A percentile compares a stretch with the other conserved stretches of the same genome.
These are phyloP conservation scores for Leptinotarsa juncta DNA, from an alignment of 2,888 invertebrate genomes.

Conservation along the genomic window DNA sequence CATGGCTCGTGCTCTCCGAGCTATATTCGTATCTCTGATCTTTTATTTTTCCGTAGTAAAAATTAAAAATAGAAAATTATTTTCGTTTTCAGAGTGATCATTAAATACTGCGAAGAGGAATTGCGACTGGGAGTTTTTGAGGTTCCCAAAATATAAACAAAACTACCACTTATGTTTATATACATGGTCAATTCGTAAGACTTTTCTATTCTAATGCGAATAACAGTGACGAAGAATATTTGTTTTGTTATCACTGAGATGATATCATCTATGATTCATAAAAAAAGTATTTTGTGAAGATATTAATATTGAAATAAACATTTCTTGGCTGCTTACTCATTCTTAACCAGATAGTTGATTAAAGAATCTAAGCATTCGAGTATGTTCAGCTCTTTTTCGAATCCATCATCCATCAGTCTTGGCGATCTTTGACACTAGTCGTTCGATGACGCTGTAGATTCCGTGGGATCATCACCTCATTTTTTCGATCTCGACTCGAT, in stretches of 20 bases:
- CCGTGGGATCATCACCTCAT: slow-evolving; percentile 4
- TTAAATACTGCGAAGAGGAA: not conserved
- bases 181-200: not conserved
- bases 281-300: no score
- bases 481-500: slow-evolving; percentile 15
- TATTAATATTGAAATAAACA: no score
- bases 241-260: no score
- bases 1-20: not conserved
- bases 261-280: no score
- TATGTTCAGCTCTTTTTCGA: not conserved
- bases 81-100: slow-evolving; percentile 5
- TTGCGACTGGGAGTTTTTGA: not conserved
- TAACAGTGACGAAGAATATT: no score
- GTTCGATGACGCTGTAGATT: not conserved
- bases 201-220: no score
- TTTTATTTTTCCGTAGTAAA: slow-evolving; percentile 18
- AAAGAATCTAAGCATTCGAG: no score
- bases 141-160: not conserved
- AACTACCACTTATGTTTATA: not conserved
- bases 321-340: no score
- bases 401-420: not conserved
- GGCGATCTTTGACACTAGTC: slow-evolving; percentile 1
- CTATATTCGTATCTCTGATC: not conserved
- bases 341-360: no score
- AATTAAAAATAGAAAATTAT: slow-evolving; percentile 13